Base-by-base conservation (phyloP, 1,140 invertebrate genomes). In the Lepidostoma basale region DNA sequence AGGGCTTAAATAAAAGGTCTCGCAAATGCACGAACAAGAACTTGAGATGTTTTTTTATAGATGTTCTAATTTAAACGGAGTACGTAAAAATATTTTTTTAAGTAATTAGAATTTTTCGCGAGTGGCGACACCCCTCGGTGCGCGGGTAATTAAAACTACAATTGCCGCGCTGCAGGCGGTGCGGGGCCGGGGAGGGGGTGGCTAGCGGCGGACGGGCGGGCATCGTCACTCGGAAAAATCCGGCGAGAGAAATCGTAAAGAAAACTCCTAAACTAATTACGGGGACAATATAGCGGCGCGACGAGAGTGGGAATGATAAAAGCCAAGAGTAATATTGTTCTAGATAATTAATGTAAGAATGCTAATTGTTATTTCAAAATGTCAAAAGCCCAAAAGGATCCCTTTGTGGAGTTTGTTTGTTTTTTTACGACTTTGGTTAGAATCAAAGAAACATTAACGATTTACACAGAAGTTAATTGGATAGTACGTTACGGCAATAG, bases 221-320 rank as follows among this genome's bases (percentile, higher is more conserved):
- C n/a, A n/a, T 12, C 52, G 22, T 56, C 52, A 56, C 28, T 36
- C 52, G 28, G 52, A 39, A 56, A 56, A 56, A 56, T 18, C n/a
- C 6, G 12, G 14, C 12, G 1, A 12, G 28, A 20, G 52, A 33
- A 56, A 56, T 22, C 5, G 9, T 20, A 39, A 49, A 56, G 52
- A 56, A 56, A 56, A 56, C 52, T 56, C 12, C 28, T 33, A 36
- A 56, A 56, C 52, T 39, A 56, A 56, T 56, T 33, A 36, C 4
- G 28, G 6, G 30, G 20, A 56, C 52, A 56, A 56, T 56, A 56
- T 9, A 36, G 33, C 33, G 5, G 33, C 2, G 33, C 33, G 33
- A n/a, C 10, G 9, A n/a, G 9, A n/a, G 9, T 39, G 30, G 22
- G 28, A 14, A 14, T 20, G 8, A 22, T 33, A 16, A 16, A n/a